Conservation (phyloP, 2,888 invertebrate species). For the Tridacna gigas region DNA sequence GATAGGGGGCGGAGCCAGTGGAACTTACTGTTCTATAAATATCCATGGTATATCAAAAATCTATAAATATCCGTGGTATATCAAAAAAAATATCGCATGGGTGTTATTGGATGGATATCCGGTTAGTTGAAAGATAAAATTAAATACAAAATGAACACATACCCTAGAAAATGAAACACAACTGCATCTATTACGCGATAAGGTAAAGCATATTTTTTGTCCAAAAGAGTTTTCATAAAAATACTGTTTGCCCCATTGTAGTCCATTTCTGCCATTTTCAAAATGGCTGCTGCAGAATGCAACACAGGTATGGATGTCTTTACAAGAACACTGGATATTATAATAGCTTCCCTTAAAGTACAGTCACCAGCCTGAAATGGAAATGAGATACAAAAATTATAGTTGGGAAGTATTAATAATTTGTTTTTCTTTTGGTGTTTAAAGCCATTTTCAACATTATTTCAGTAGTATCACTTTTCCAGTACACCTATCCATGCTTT, state of each 20-base stretch:
- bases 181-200: constrained; percentile 97
- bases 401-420: too few species aligned
- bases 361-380: constrained; percentile 93
- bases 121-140: too few species aligned
- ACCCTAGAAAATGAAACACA: constrained; percentile 97
- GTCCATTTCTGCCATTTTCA: constrained; percentile 98
- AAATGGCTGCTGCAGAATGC: constrained; percentile 97
- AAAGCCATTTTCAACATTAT: too few species aligned
- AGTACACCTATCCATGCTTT: too few species aligned
- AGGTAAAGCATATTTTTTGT: constrained; percentile 99
- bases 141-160: constrained; percentile 14
- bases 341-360: constrained; percentile 97
- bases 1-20: too few species aligned
- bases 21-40: too few species aligned
- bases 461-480: too few species aligned
- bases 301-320: constrained; percentile 96
- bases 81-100: too few species aligned
- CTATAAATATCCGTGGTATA: too few species aligned
- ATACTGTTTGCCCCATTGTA: constrained; percentile 95
- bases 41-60: too few species aligned
- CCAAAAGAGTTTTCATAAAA: constrained; percentile 95
- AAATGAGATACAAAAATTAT: background rate
- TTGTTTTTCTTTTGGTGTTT: too few species aligned
- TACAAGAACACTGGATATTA: constrained; percentile 95
- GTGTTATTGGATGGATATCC: too few species aligned